Evolutionary conservation across 2,113 vertebrate species (phyloP), one percentile per base, ranked within the genome.

Genomic region (Nyctibius bracteatus): DNA sequence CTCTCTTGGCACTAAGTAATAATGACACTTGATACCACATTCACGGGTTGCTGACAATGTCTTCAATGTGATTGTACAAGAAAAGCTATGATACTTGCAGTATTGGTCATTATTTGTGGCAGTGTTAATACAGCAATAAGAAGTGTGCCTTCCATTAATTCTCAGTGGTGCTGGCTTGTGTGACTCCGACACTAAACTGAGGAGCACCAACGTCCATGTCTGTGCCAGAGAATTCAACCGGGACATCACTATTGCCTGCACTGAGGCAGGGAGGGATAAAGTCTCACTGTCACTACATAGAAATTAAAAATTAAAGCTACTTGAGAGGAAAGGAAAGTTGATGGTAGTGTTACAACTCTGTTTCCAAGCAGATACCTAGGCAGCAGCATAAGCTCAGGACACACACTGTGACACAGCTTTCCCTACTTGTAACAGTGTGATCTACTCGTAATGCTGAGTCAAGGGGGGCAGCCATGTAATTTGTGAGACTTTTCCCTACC

Each of bases 201-300:
- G 23, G 8, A 62, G 35, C 13, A 33, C 14, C 41, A 43, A 1
- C 0, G 2, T 1, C 31, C 6, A 0, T 0, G 3, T 5, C 31
- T 17, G 27, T 8, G n/a, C 27, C 41, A 28, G 3, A 5, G 27
- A 46, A 25, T 21, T 23, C 13, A 11, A 17, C 25, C 8, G 11
- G 22, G 6, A 9, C 9, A 19, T 4, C 11, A 24, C 14, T 33
- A 1, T 46, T 6, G 49, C n/a, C 46, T 6, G 11, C 68, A 19
- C 0, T 4, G 12, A 12, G 10, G 24, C 55, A 39, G 8, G 12
- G 8, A 43, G 10, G 1, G 16, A 11, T 0, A 3, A 14, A 55
- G 4, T 8, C 57, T 14, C 41, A 8, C 19, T 8, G 8, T 1
- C 37, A 11, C 37, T 13, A 14, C 5, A 11, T 0, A 22, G 35